Evolutionary conservation across 2,797 vertebrate genomes (phyloP).

Genomic region (Decapterus maruadsi): DNA sequence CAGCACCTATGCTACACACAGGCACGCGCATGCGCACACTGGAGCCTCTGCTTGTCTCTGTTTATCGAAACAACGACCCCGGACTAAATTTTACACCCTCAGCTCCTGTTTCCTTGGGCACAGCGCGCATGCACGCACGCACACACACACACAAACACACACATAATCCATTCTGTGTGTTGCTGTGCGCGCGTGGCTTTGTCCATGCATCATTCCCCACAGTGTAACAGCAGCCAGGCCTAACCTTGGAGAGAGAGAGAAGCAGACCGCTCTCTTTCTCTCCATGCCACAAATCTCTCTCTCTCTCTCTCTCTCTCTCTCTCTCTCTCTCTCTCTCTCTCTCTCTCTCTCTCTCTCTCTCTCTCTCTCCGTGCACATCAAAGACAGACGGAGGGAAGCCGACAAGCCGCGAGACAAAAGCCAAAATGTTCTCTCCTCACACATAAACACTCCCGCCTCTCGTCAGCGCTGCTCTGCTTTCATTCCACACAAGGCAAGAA

Average conservation of each 20-base stretch:
- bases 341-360: too few species aligned
- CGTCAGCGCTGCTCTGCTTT: constrained; percentile 14
- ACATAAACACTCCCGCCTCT: constrained; percentile 1
- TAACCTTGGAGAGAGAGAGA: constrained; percentile 36
- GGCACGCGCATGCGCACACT: too few species aligned
- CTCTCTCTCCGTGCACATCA: constrained; percentile 61
- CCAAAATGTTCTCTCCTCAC: constrained; percentile 18
- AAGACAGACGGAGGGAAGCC: constrained; percentile 60
- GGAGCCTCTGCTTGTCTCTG: too few species aligned
- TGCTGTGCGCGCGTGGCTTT: constrained; percentile 19
- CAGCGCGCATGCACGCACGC: not conserved
- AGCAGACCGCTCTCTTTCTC: not conserved
- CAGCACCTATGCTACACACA: too few species aligned
- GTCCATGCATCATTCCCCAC: constrained; percentile 61
- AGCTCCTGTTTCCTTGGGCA: constrained; percentile 34
- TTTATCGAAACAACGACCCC: too few species aligned
- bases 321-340: not conserved
- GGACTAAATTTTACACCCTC: constrained; percentile 1
- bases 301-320: too few species aligned
- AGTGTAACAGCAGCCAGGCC: constrained; percentile 46
- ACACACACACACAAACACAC: not conserved
- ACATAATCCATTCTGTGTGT: constrained; percentile 9
- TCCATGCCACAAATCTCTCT: constrained; percentile 54
- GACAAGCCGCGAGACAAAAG: constrained; percentile 30
- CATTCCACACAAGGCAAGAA: constrained; percentile 21